Conservation (phyloP, 1,140 invertebrate genomes). For the Acromyrmex echinatior region DNA sequence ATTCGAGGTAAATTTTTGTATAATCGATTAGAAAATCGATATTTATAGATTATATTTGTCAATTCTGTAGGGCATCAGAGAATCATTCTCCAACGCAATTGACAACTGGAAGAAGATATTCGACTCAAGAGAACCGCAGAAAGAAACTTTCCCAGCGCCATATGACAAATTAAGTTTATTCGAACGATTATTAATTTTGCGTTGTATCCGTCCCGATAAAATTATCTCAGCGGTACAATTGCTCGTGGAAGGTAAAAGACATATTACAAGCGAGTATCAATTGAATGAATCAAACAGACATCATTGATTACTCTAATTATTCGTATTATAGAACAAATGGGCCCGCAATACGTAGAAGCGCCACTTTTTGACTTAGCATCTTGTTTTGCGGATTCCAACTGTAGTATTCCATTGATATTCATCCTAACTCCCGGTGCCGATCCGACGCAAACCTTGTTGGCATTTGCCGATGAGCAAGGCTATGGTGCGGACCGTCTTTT, state of each 20-base stretch:
- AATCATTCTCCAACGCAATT: conserved; percentile 88
- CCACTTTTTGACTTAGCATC: conserved; percentile 95
- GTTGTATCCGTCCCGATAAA: conserved; percentile 96
- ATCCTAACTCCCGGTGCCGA: conserved; percentile 97
- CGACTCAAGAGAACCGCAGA: conserved; percentile 91
- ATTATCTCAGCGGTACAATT: conserved; percentile 93
- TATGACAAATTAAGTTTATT: conserved; percentile 90
- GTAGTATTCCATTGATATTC: conserved; percentile 95
- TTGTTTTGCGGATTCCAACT: conserved; percentile 94
- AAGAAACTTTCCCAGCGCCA: conserved; percentile 89
- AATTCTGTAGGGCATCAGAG: conserved; percentile 87
- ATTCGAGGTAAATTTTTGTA: conserved; percentile 86
- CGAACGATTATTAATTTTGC: conserved; percentile 92
- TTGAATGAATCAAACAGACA: neutral
- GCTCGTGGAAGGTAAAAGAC: conserved; percentile 90
- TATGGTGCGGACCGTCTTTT: conserved; percentile 93
- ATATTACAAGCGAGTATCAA: neutral
- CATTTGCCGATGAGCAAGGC: conserved; percentile 97
- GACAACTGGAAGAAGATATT: conserved; percentile 92
- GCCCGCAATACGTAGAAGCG: conserved; percentile 93
- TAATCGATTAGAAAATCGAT: neutral
- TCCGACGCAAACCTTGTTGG: conserved; percentile 94
- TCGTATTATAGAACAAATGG: conserved; percentile 89
- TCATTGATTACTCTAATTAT: neutral
- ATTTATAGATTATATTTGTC: conserved; percentile 43